Evolutionary conservation across 2,888 invertebrate species (phyloP).

Genomic region (Leptogaster cylindrica): DNA sequence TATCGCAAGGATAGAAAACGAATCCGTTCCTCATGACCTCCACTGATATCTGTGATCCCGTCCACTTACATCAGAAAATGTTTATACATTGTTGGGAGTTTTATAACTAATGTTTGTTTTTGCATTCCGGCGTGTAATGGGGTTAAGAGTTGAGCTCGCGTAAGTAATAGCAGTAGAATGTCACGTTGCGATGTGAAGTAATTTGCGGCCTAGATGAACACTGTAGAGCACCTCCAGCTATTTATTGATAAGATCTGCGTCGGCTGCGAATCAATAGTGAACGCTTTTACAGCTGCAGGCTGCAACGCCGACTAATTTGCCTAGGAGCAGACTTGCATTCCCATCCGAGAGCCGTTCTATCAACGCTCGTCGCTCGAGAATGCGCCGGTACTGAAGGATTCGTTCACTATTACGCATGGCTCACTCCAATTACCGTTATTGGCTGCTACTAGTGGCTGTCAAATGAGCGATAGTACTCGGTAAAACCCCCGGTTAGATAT

Average conservation of each 20-base stretch:
- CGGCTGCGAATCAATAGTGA: too few relatives aligned
- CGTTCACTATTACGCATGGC: conserved; percentile 11
- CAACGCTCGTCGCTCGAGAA: neutral
- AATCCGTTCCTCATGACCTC: too few relatives aligned
- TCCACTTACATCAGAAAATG: too few relatives aligned
- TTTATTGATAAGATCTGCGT: neutral
- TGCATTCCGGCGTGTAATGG: neutral
- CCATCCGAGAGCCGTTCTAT: neutral
- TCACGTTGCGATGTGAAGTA: neutral
- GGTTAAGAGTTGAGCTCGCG: neutral
- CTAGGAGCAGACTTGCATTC: neutral
- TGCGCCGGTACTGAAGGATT: neutral
- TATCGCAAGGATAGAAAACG: too few relatives aligned
- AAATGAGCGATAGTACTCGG: too few relatives aligned
- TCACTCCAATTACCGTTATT: conserved; percentile 15
- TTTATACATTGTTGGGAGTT: too few relatives aligned
- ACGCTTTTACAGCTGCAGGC: neutral
- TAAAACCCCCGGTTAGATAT: too few relatives aligned
- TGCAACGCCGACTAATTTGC: neutral
- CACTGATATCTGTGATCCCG: too few relatives aligned
- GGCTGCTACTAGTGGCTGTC: too few relatives aligned
- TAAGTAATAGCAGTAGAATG: neutral
- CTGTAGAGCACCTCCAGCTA: too few relatives aligned
- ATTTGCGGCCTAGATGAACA: conserved; percentile 5
- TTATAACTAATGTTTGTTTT: too few relatives aligned